These are phyloP conservation scores for Drosophila tropicalis DNA, from an alignment of 1,140 invertebrate genomes.

Conservation along the genomic window DNA sequence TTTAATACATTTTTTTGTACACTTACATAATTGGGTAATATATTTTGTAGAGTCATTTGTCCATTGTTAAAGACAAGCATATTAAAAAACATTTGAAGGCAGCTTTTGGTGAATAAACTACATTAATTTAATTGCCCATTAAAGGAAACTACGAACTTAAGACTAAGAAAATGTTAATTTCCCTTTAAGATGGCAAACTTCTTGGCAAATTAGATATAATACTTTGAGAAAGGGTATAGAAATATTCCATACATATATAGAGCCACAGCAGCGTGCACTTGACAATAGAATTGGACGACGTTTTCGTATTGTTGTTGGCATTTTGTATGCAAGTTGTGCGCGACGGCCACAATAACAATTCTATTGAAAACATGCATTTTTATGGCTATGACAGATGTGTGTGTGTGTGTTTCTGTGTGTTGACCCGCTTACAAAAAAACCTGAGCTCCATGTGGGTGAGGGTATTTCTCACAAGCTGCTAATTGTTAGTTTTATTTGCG, in stretches of 20 bases:
- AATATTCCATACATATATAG: conserved; percentile 47
- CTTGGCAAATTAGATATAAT: not conserved
- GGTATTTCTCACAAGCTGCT: conserved; percentile 44
- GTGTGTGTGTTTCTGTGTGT: conserved; percentile 19
- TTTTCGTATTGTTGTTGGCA: conserved; percentile 33
- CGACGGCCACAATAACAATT: conserved; percentile 51
- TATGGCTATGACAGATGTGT: conserved; percentile 20
- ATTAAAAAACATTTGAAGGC: too few relatives aligned
- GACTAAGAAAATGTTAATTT: too few relatives aligned
- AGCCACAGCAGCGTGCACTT: conserved; percentile 58
- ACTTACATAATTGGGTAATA: too few relatives aligned
- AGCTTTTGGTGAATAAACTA: too few relatives aligned
- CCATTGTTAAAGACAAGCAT: too few relatives aligned
- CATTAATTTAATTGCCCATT: too few relatives aligned
- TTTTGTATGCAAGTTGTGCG: conserved; percentile 46
- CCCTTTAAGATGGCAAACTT: not conserved
- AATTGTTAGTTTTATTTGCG: conserved; percentile 75
- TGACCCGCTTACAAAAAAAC: conserved; percentile 71
- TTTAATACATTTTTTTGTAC: too few relatives aligned
- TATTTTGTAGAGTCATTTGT: too few relatives aligned
- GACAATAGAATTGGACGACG: conserved; percentile 67
- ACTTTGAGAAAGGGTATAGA: not conserved
- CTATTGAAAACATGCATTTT: conserved; percentile 72
- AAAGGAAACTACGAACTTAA: too few relatives aligned
- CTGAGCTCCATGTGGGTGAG: conserved; percentile 20